Base-by-base conservation (phyloP, 53 echinoderm and acorn worm genomes). In the Apostichopus leukothele region DNA sequence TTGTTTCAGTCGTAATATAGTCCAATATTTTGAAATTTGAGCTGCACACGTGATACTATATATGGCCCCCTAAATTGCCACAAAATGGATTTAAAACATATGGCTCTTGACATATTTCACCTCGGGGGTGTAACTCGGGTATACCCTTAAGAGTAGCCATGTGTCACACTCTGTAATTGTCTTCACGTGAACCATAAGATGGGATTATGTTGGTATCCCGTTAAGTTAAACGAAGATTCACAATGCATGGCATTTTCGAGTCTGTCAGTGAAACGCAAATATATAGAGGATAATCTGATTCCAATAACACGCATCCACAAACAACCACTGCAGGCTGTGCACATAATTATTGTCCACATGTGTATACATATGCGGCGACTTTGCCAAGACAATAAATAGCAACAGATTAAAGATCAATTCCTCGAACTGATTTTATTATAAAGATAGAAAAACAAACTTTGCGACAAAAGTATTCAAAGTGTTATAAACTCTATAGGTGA, bases 111-210 rank as follows among this genome's bases (percentile, higher is more conserved):
- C 77, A 77, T 25, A 39, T 77, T 50, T 50, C 77, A 18, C 77
- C 51, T 77, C 77, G 51, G 77, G 77, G 77, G 63, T 63, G 16
- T 6, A 7, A 6, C 63, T 63, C 27, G 13, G 77, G 52, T 6
- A 77, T 63, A 9, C 22, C 27, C 16, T 39, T 51, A 27, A 27
- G 39, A 27, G 6, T 77, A 7, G 39, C 77, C 77, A 77, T 77
- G 77, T 77, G 51, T 77, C 77, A 9, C 8, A 50, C 1, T 50
- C 11, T 77, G 11, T 63, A 63, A 63, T 63, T 63, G 63, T 16
- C 39, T 77, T 77, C 27, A 77, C 77, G 7, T 77, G 77, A 77
- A 77, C 77, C 77, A 27, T 77, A 77, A 25, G 51, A 16, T 50
- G 51, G 39, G 27, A 51, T 5, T 25, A 50, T 63, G 63, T 63